Percentiles rank a stretch among this genome's conserved stretches.
Evolutionary conservation across 2,888 invertebrate species (phyloP).

Genomic region (Dynastes maya): DNA sequence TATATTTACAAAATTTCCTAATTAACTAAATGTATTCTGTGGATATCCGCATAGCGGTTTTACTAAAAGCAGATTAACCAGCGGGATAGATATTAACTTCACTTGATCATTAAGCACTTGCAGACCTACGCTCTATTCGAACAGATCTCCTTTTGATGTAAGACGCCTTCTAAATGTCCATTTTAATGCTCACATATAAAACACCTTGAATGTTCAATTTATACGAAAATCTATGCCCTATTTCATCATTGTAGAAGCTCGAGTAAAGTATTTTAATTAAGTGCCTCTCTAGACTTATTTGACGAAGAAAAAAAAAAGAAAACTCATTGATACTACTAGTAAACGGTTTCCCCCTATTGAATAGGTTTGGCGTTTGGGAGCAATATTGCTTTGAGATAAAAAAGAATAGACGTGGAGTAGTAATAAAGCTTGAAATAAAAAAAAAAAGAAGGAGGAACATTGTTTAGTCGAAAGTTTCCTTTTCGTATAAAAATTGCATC

Average conservation of each 20-base stretch:
- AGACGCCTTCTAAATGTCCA: conserved; percentile 12
- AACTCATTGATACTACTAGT: too few relatives aligned
- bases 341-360: too few relatives aligned
- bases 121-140: conserved; percentile 20
- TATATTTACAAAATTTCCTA: conserved; percentile 39
- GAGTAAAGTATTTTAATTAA: too few relatives aligned
- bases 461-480: not conserved
- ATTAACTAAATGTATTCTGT: conserved; percentile 44
- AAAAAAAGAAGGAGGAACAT: not conserved
- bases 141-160: conserved; percentile 29
- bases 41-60: conserved; percentile 29
- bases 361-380: too few relatives aligned
- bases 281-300: too few relatives aligned
- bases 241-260: too few relatives aligned
- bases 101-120: conserved; percentile 27
- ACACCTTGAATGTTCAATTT: conserved; percentile 8
- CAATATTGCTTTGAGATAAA: not conserved
- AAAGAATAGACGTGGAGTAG: conserved; percentile 1
- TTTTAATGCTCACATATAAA: conserved; percentile 10
- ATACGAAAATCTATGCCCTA: not conserved
- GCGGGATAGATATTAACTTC: conserved; percentile 32
- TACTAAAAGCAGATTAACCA: conserved; percentile 41
- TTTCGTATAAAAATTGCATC: conserved; percentile 1
- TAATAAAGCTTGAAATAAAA: not conserved
- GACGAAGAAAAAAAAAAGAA: too few relatives aligned